Evolutionary conservation across 2,888 invertebrate genomes (phyloP), one percentile per base, ranked within the genome.

Genomic region (Mayetiola destructor): DNA sequence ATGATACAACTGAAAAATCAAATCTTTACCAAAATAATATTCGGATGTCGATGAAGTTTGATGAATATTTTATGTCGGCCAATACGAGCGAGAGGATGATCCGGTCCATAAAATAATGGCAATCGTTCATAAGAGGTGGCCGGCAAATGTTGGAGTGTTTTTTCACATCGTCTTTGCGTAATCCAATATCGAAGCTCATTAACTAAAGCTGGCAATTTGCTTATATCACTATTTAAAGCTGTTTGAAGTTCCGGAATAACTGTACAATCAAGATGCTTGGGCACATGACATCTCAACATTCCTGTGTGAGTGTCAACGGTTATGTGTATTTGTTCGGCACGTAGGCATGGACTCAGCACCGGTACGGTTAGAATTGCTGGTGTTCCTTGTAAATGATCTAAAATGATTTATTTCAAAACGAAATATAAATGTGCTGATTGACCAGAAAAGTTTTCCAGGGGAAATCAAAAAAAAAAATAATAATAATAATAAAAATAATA

Each of bases 251-350:
- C 93, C 1, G 80, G 76, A 53, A 86, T 81, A 30, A 85, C 76
- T 30, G 86, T 85, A 59, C 89, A 85, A 61, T 77, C 77, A 62
- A 89, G 84, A 73, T 91, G 91, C 66, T 92, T 91, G 10, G 92
- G 92, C 48, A 95, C 88, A 66, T 94, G 91, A 63, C 91, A 89
- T 61, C 92, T 85, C 64, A 91, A 78, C 73, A 88, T 84, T 0
- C 96, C 96, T 8, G 90, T 90, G 71, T 94, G 93, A 32, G 93
- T 91, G 69, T 95, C 93, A 56, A 96, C 92, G 27, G 93, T 88
- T 59, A 96, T 85, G 59, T 94, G 77, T 61, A 96, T 78, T 69
- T 91, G 88, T 70, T 96, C 95, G 0, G 94, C 93, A 62, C 90
- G 79, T 66, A 94, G 76, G 69, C 92, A 94, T 23, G 94, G 94